Evolutionary conservation across 1,140 invertebrate genomes (phyloP).

Genomic region (Eriocheir sinensis): DNA sequence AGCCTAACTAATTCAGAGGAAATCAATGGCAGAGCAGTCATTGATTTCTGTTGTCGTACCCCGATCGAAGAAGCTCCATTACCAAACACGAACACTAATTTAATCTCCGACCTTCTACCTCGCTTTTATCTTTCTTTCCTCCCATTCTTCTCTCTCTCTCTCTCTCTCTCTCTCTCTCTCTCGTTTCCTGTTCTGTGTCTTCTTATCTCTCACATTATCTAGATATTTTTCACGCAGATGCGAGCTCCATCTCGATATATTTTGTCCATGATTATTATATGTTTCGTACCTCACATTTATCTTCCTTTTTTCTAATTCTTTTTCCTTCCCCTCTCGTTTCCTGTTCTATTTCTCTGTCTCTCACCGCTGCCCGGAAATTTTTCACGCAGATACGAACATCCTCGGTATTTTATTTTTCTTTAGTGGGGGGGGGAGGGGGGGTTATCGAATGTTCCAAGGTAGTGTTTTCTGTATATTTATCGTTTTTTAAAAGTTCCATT

Average conservation of each 20-base stretch:
- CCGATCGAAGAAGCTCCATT: not conserved
- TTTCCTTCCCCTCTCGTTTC: not conserved
- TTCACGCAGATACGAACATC: too few relatives aligned
- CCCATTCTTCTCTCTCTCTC: not conserved
- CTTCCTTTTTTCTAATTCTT: not conserved
- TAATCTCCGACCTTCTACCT: not conserved
- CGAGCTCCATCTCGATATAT: too few relatives aligned
- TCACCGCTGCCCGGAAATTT: not conserved
- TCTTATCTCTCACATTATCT: not conserved
- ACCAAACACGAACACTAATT: not conserved
- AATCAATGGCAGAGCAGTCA: not conserved
- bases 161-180: not conserved
- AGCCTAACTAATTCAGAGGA: constrained; percentile 14
- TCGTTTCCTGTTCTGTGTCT: not conserved
- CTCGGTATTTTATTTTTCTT: too few relatives aligned
- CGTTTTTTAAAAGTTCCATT: not conserved
- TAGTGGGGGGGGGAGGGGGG: too few relatives aligned
- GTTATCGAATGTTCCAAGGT: too few relatives aligned
- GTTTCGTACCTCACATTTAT: not conserved
- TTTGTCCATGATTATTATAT: too few relatives aligned
- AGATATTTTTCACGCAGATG: too few relatives aligned
- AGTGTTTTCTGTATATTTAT: not conserved
- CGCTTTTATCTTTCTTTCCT: not conserved
- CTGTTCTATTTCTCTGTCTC: not conserved
- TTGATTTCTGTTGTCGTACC: not conserved